Conservation (phyloP, 2,888 invertebrate species). For the Melinaea menophilus region DNA sequence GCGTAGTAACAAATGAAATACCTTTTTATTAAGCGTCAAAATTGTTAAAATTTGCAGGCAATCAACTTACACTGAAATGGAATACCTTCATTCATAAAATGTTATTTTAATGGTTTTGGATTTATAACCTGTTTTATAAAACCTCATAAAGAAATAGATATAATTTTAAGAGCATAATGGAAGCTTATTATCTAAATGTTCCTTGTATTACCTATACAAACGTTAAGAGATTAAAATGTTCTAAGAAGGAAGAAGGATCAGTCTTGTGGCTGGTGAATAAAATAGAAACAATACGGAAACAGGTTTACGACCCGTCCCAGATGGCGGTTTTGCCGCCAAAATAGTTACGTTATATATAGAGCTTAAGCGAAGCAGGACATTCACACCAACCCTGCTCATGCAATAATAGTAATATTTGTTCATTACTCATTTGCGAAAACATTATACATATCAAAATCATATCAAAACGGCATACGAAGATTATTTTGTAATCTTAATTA, state of each 20-base stretch:
- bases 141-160: too few species aligned
- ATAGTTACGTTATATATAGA: constrained; percentile 58
- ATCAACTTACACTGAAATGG: too few species aligned
- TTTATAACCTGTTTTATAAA: too few species aligned
- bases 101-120: too few species aligned
- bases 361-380: constrained; percentile 48
- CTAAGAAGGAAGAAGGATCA: constrained; percentile 3
- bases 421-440: background rate
- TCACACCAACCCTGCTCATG: constrained; percentile 42
- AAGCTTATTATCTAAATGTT: background rate
- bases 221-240: background rate
- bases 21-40: too few species aligned
- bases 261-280: constrained; percentile 8
- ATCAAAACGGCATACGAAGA: constrained; percentile 6
- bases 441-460: constrained; percentile 15
- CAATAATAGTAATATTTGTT: constrained; percentile 1
- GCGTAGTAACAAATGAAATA: too few species aligned
- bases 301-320: constrained; percentile 42
- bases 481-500: too few species aligned
- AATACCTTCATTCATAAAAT: too few species aligned
- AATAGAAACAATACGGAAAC: constrained; percentile 45
- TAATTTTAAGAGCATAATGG: too few species aligned
- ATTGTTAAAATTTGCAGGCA: too few species aligned
- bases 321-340: constrained; percentile 58
- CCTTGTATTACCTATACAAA: background rate